phyloP scores from a whole-genome alignment of 2,113 vertebrate genomes.

The Mormyrus lacerda region DNA sequence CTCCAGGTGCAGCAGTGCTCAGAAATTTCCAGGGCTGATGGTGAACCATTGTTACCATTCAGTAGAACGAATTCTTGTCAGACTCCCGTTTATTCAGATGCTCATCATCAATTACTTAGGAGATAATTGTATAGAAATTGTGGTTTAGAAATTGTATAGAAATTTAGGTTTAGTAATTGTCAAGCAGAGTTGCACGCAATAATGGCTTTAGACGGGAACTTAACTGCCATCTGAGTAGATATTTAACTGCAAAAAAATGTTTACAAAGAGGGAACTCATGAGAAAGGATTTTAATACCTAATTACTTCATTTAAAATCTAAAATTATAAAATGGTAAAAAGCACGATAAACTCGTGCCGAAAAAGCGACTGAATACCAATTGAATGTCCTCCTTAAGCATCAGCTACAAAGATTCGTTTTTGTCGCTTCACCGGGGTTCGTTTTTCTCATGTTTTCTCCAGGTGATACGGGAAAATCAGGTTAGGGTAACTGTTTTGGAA shows the following conservation, averaged over 20 bases:
- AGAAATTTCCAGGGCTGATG: not conserved
- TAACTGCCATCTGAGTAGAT: not conserved
- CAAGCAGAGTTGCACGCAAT: not conserved
- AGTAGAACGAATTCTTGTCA: not conserved
- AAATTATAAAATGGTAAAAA: not conserved
- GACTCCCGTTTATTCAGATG: not conserved
- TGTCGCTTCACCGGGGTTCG: not conserved
- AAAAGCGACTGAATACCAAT: not conserved
- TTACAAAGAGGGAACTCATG: not conserved
- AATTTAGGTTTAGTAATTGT: not conserved
- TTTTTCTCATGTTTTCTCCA: not conserved
- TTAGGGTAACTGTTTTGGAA: conserved; percentile 14
- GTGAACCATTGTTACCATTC: not conserved
- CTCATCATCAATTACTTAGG: not conserved
- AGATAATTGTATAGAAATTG: not conserved
- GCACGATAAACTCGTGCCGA: not conserved
- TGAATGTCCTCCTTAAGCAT: not conserved
- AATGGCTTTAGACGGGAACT: not conserved
- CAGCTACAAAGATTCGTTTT: not conserved
- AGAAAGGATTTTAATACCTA: not conserved
- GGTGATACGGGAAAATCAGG: not conserved
- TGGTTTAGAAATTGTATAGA: not conserved
- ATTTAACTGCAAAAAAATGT: not conserved
- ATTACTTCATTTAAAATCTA: not conserved
- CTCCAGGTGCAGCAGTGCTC: not conserved